Conservation (phyloP, 2,888 invertebrate species). For the Drosophila picticornis region DNA sequence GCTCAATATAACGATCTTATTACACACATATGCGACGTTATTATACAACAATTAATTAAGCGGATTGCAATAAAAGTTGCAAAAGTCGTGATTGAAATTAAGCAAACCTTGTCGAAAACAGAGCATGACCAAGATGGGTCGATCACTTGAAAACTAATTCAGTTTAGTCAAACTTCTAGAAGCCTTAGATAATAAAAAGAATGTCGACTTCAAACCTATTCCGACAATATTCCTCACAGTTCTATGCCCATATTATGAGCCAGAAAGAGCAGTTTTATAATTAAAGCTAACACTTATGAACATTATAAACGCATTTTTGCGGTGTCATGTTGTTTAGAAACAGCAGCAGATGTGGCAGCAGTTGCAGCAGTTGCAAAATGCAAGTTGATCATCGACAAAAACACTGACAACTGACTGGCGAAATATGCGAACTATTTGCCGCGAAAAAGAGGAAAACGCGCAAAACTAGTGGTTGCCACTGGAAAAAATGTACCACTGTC, state of each 20-base stretch:
- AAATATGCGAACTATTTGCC: slow-evolving; percentile 75
- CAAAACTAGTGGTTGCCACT: slow-evolving; percentile 28
- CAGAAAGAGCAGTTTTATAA: background rate
- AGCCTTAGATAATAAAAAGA: background rate
- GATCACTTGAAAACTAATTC: background rate
- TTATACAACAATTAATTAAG: slow-evolving; percentile 18
- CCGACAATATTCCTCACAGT: background rate
- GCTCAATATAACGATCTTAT: slow-evolving; percentile 27
- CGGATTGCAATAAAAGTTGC: background rate
- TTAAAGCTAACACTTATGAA: slow-evolving; percentile 51
- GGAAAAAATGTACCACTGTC: slow-evolving; percentile 58
- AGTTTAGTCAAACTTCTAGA: background rate
- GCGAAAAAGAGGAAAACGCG: slow-evolving; percentile 52
- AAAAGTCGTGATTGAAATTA: background rate
- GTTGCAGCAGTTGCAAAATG: slow-evolving; percentile 23
- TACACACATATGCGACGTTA: slow-evolving; percentile 1
- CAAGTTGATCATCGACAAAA: slow-evolving; percentile 62
- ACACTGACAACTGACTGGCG: slow-evolving; percentile 65
- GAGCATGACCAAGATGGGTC: too few relatives aligned
- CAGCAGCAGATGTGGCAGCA: slow-evolving; percentile 27
- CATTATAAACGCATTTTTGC: slow-evolving; percentile 50
- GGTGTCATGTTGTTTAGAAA: slow-evolving; percentile 67
- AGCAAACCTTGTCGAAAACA: background rate
- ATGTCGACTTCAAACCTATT: background rate
- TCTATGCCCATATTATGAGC: background rate